Conservation (phyloP, 2,888 invertebrate species). For the Parochlus steinenii region DNA sequence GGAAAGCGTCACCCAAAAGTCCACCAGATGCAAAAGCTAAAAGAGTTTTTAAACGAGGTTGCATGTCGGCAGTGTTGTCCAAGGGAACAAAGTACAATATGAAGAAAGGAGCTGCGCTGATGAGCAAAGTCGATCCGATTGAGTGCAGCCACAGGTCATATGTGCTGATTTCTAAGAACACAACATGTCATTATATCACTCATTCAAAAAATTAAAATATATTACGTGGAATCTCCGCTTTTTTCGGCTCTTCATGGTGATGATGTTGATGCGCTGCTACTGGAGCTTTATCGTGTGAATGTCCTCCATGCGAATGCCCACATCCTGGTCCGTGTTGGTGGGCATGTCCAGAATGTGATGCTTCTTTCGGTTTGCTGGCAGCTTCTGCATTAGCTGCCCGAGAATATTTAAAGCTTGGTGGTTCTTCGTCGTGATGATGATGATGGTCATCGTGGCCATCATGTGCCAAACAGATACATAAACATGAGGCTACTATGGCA, state of each 20-base stretch:
- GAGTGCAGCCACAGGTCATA: conserved; percentile 68
- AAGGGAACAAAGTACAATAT: conserved; percentile 86
- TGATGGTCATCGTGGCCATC: conserved; percentile 32
- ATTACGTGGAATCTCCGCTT: conserved; percentile 19
- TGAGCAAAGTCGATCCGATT: conserved; percentile 76
- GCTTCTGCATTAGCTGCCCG: conserved; percentile 41
- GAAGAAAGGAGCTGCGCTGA: conserved; percentile 88
- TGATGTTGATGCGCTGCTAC: conserved; percentile 19
- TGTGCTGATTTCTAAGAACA: conserved; percentile 20
- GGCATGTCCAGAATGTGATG: conserved; percentile 19
- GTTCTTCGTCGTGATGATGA: conserved; percentile 29
- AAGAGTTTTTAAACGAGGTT: conserved; percentile 75
- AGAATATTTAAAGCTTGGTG: conserved; percentile 72
- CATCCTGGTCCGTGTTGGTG: no score
- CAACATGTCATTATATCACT: no score
- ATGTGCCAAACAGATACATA: conserved; percentile 29
- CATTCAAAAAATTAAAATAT: conserved; percentile 12
- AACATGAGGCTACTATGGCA: no score
- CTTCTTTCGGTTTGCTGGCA: no score
- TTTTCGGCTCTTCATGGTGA: conserved; percentile 14
- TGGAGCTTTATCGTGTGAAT: no score
- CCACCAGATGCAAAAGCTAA: conserved; percentile 91
- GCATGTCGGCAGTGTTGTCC: conserved; percentile 67
- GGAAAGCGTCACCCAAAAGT: conserved; percentile 92
- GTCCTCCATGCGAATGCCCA: no score